Evolutionary conservation across 2,113 vertebrate species (phyloP), one percentile per base, ranked within the genome.

Genomic region (Pteruthius melanotis): DNA sequence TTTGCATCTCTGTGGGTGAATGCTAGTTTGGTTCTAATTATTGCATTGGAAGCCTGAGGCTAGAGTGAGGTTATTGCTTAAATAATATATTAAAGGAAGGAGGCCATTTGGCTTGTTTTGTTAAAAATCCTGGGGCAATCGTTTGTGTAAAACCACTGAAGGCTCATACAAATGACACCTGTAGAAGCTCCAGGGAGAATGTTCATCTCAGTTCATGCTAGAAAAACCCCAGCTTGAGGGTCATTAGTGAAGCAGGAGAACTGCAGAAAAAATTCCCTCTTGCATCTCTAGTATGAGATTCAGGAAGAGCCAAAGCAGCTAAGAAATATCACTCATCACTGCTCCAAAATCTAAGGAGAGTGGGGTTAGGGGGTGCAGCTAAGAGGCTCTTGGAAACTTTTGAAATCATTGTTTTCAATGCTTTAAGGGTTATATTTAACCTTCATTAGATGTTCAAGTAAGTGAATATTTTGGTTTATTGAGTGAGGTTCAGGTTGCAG

Each of bases 241-340:
- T 81, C 64, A 88, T 90, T 91, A 95, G 42, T 4, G 4, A 70
- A 84, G 88, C 6, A 79, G 56, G 35, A 84, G 69, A 82, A 39
- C 11, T 71, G 42, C 63, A 69, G 57, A 80, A 68, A 68, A 84
- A 79, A 45, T 45, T 81, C 37, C 22, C 80, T 81, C 42, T 47
- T 69, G 42, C 75, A 23, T 19, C 35, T 68, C 60, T 65, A 50
- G 13, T 24, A 44, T 15, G 85, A 78, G 87, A 56, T 26, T 49
- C 74, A 31, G 87, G 49, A 64, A 57, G 61, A 76, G 88, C 80
- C 82, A 61, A 66, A 96, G 85, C 97, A 97, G 97, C 96, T 94
- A 95, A 91, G 86, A 93, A 94, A 57, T 75, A 77, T 97, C 97
- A 97, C 90, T 97, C 97, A 95, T 95, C 97, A 83, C 96, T 92